Percentiles rank a stretch among this genome's conserved stretches.
Evolutionary conservation across 30 jellyfish, hydroid and myxozoan genomes (phyloP).

Genomic region (Mastigias papua): DNA sequence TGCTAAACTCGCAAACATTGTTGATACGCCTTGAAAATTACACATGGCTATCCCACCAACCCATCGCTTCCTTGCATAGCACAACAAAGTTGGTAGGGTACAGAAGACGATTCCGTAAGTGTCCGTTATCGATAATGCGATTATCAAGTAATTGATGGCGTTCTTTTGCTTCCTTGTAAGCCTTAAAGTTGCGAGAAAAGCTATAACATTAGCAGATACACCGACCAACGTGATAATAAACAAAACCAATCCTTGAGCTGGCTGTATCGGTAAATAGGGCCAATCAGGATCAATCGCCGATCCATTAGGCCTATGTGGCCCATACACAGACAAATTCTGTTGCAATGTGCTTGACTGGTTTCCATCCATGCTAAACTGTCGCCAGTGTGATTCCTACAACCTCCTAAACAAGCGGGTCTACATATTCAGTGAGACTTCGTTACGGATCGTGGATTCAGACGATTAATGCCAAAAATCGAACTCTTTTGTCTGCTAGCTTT

Average conservation of each 20-base stretch:
- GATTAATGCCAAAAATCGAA: not conserved
- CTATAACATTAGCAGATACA: conserved; percentile 49
- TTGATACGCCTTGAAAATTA: conserved; percentile 74
- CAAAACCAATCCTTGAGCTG: conserved; percentile 70
- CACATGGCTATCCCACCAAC: conserved; percentile 79
- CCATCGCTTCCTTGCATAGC: conserved; percentile 60
- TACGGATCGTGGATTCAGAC: not conserved
- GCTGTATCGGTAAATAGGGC: conserved; percentile 70
- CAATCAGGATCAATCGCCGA: conserved; percentile 26
- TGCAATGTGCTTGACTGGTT: not conserved
- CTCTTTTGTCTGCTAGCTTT: not conserved
- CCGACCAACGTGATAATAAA: conserved; percentile 63
- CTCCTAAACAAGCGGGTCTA: not conserved
- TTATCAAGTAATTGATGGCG: conserved; percentile 44
- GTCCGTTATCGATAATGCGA: conserved; percentile 68
- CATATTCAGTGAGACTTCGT: not conserved
- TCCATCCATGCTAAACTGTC: not conserved
- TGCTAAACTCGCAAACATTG: conserved; percentile 79
- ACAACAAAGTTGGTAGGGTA: conserved; percentile 65
- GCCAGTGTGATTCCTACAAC: not conserved
- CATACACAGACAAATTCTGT: not conserved
- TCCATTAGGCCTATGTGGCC: not conserved
- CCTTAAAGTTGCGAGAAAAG: conserved; percentile 60
- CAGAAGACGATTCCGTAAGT: conserved; percentile 65
- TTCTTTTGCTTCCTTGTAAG: conserved; percentile 53